Percentiles rank a stretch among this genome's conserved stretches.
phyloP scores from a whole-genome alignment of 2,113 vertebrate species.

The Hydrochoerus hydrochaeris region DNA sequence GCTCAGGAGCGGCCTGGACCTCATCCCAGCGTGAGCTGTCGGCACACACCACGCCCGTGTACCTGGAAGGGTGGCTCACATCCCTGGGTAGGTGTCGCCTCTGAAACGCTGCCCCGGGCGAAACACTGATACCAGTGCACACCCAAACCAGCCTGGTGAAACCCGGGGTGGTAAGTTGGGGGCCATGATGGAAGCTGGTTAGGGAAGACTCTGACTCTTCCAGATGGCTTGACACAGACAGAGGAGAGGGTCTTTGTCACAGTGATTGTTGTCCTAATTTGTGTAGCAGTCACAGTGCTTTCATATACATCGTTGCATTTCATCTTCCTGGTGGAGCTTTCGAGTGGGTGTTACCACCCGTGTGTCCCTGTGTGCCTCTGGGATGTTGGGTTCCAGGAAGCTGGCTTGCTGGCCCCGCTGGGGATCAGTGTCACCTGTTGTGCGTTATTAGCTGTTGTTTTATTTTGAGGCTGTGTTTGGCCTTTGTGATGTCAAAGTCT shows the following conservation, averaged over 20 bases:
- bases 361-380: not conserved
- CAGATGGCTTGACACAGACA: not conserved
- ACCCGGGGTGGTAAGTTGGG: not conserved
- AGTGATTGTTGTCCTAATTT: not conserved
- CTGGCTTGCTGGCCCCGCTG: not conserved
- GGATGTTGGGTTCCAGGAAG: not conserved
- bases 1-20: slow-evolving; percentile 20
- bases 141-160: slow-evolving; percentile 37
- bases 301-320: not conserved
- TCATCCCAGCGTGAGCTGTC: not conserved
- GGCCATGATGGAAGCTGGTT: not conserved
- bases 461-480: not conserved
- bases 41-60: not conserved
- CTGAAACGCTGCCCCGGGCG: slow-evolving; percentile 4
- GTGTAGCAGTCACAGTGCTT: not conserved
- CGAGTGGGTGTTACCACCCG: not conserved
- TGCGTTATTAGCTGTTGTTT: not conserved
- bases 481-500: not conserved
- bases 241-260: not conserved
- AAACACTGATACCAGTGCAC: slow-evolving; percentile 41
- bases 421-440: not conserved
- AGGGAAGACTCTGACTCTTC: not conserved
- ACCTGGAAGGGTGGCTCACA: slow-evolving; percentile 60
- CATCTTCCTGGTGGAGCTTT: not conserved
- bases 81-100: not conserved